Evolutionary conservation across 2,888 invertebrate genomes (phyloP).

Genomic region (Ditylenchus weischeri): DNA sequence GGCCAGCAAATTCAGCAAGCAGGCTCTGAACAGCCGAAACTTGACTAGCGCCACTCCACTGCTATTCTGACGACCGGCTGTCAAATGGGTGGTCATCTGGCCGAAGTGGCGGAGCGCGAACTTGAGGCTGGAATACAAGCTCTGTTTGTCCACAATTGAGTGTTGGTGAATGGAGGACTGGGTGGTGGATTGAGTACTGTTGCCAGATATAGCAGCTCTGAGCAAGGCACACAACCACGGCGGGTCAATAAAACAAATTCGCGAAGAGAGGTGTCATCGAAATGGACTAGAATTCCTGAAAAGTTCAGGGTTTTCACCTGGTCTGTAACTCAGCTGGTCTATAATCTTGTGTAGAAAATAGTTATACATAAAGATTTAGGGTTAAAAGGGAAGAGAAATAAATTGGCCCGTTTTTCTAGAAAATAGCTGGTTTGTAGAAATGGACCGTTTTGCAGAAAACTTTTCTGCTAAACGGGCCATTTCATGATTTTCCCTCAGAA

Average conservation of each 20-base stretch:
- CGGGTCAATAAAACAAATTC: slow-evolving; percentile 94
- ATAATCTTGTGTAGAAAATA: no score
- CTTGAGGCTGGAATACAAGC: slow-evolving; percentile 1
- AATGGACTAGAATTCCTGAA: slow-evolving; percentile 43
- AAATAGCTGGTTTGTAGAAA: no score
- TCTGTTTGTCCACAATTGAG: slow-evolving; percentile 16
- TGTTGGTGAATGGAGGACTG: slow-evolving; percentile 10
- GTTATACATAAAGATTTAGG: no score
- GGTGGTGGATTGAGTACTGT: neutral
- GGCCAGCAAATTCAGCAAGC: slow-evolving; percentile 80
- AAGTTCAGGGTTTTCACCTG: slow-evolving; percentile 15
- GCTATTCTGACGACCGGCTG: neutral
- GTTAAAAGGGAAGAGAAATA: no score
- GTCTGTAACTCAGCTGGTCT: no score
- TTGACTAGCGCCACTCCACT: neutral
- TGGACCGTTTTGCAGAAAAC: no score
- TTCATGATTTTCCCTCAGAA: no score
- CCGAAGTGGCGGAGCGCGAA: slow-evolving; percentile 10
- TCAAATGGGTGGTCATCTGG: neutral
- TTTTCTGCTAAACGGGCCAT: no score
- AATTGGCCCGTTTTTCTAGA: no score
- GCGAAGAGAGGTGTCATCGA: slow-evolving; percentile 77
- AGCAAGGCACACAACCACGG: slow-evolving; percentile 98
- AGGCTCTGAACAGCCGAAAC: slow-evolving; percentile 19
- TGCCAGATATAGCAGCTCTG: slow-evolving; percentile 69